phyloP scores from a whole-genome alignment of 2,888 invertebrate genomes.

The Tachystola acroxantha region DNA sequence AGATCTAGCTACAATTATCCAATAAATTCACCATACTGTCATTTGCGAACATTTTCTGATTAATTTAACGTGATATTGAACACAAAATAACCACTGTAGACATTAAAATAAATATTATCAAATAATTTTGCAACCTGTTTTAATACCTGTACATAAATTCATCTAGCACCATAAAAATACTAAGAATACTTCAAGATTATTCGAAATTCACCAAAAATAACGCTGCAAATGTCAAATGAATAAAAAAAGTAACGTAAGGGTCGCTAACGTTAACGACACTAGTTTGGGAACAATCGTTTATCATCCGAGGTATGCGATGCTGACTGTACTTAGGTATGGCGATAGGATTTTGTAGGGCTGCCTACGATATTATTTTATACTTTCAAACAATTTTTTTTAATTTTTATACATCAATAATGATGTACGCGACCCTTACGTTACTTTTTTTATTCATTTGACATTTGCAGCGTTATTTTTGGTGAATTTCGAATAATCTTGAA shows the following conservation, averaged over 20 bases:
- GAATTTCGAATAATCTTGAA: slow-evolving; percentile 2
- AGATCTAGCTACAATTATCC: too few species aligned
- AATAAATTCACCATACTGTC: too few species aligned
- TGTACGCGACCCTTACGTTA: slow-evolving; percentile 41
- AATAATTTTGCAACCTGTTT: too few species aligned
- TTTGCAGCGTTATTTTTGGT: slow-evolving; percentile 15
- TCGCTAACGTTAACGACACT: slow-evolving; percentile 60
- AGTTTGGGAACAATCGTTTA: slow-evolving; percentile 65
- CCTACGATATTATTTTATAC: too few species aligned
- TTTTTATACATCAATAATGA: too few species aligned
- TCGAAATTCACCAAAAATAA: slow-evolving; percentile 16
- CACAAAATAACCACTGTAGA: too few species aligned
- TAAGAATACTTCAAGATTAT: neutral
- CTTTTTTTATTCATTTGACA: slow-evolving; percentile 8
- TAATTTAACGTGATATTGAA: too few species aligned
- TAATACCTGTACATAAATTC: too few species aligned
- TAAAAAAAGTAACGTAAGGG: slow-evolving; percentile 21
- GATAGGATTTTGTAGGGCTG: slow-evolving; percentile 36
- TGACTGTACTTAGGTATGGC: slow-evolving; percentile 16
- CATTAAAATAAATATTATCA: too few species aligned
- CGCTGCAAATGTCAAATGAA: slow-evolving; percentile 4
- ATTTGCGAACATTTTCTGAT: too few species aligned
- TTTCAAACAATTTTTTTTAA: too few species aligned
- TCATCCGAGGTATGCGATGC: slow-evolving; percentile 40
- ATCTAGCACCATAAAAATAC: too few species aligned